Percentiles rank a stretch among this genome's conserved stretches.
Conservation (phyloP, 2,888 invertebrate genomes). For the Synanthedon vespiformis region DNA sequence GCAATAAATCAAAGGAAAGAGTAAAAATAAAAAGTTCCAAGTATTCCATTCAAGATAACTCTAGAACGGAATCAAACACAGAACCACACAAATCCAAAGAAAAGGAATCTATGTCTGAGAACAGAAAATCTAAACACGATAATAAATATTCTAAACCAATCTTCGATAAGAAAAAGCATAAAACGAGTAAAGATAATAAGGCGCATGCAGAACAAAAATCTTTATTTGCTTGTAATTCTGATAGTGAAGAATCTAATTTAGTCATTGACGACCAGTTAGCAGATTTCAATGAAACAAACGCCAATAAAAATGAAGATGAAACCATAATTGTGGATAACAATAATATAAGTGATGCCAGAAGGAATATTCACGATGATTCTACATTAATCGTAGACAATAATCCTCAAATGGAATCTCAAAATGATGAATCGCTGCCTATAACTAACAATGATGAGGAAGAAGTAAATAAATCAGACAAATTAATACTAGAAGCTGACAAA, state of each 20-base stretch:
- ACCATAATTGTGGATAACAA: conserved; percentile 12
- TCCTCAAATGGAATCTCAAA: not conserved
- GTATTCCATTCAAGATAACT: too few relatives aligned
- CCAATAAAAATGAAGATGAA: conserved; percentile 16
- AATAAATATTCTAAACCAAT: not conserved
- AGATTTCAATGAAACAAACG: conserved; percentile 12
- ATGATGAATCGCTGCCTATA: not conserved
- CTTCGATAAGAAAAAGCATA: not conserved
- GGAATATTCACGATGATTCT: conserved; percentile 1
- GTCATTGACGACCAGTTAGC: conserved; percentile 21
- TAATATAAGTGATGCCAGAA: conserved; percentile 2
- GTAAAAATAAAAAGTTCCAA: too few relatives aligned
- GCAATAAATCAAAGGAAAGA: too few relatives aligned
- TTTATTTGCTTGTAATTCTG: conserved; percentile 16
- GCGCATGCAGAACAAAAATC: conserved; percentile 1
- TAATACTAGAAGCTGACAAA: conserved; percentile 35
- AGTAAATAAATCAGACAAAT: conserved; percentile 39
- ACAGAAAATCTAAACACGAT: not conserved
- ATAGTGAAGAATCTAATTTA: conserved; percentile 39
- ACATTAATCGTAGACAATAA: conserved; percentile 1
- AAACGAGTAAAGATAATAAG: conserved; percentile 6
- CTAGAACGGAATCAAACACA: too few relatives aligned
- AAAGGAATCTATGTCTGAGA: not conserved
- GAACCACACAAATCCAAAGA: conserved; percentile 2
- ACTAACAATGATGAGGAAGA: conserved; percentile 23